Evolutionary conservation across 1,140 invertebrate species (phyloP).

Genomic region (Luehdorfia chinensis): DNA sequence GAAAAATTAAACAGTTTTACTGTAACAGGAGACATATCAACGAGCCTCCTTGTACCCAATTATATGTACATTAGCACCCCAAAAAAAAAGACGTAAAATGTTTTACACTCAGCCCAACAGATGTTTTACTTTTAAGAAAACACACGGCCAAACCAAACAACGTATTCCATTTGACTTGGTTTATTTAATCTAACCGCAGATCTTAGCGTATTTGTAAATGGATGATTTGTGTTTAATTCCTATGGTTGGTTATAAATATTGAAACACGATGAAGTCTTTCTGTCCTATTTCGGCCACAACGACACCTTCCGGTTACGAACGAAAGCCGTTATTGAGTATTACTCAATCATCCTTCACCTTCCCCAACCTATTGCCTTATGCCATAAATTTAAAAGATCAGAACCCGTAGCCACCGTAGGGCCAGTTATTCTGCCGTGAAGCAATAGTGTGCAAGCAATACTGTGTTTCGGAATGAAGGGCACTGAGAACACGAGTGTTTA

Average conservation of each 20-base stretch:
- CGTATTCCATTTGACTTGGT: conserved; percentile 8
- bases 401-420: too few relatives aligned
- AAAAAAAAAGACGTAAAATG: conserved; percentile 14
- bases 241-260: conserved; percentile 21
- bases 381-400: too few relatives aligned
- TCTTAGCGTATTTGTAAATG: conserved; percentile 20
- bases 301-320: too few relatives aligned
- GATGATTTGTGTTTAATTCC: conserved; percentile 19
- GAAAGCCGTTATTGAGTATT: too few relatives aligned
- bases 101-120: conserved; percentile 12
- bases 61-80: conserved; percentile 9
- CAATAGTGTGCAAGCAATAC: too few relatives aligned
- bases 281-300: too few relatives aligned
- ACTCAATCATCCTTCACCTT: too few relatives aligned
- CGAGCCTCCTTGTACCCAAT: conserved; percentile 6
- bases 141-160: conserved; percentile 8
- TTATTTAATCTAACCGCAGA: conserved; percentile 24
- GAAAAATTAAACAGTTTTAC: not conserved
- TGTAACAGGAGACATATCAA: conserved; percentile 4
- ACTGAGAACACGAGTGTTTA: too few relatives aligned
- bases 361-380: too few relatives aligned
- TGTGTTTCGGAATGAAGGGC: too few relatives aligned
- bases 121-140: conserved; percentile 16
- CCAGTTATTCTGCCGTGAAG: too few relatives aligned
- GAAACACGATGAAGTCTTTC: too few relatives aligned